Evolutionary conservation across 2,113 vertebrate genomes (phyloP), one percentile per base, ranked within the genome.

Genomic region (Mixornis gularis): DNA sequence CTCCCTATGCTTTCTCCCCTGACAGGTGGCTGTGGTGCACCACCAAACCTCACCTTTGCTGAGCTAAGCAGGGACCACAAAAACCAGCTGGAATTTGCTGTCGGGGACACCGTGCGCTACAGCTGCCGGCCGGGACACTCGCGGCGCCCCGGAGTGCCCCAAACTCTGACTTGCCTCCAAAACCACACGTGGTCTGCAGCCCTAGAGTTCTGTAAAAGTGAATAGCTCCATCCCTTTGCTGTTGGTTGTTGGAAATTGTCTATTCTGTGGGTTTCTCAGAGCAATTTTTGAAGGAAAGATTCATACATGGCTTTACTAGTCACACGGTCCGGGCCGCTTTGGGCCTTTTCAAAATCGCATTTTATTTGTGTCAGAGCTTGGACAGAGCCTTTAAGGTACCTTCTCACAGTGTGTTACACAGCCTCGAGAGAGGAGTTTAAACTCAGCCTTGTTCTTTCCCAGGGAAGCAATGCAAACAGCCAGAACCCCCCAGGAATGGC

Each of bases 251-350:
- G 76, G 51, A 79, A 90, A 29, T 15, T 38, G 59, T 87, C 43
- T 79, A 0, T 12, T 79, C 49, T 27, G 59, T 34, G 92, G 93
- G 92, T 91, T 94, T 88, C 81, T 48, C 34, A 80, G 48, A 71
- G 81, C 4, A 34, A 4, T 90, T 56, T 3, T 12, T 80, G 36
- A 27, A 22, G 41, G 29, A 58, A 59, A 4, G 5, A 1, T 62
- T 73, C 1, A 6, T 88, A 94, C 94, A 96, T 96, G 95, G 95
- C 95, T 96, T 96, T 59, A 96, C 95, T 94, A 93, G 94, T 95
- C 94, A 96, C 94, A 92, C 12, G 66, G 43, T 83, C 71, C 48
- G 60, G 76, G 85, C 88, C 60, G 0, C n/a, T 83, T 38, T 64
- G 74, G 46, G 78, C 27, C 59, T 36, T 25, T 9, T 9, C 2